A percentile compares a stretch with the other conserved stretches of the same genome.
These are phyloP conservation scores for Papilio polyxenes DNA, from an alignment of 1,140 invertebrate genomes.

Conservation along the genomic window DNA sequence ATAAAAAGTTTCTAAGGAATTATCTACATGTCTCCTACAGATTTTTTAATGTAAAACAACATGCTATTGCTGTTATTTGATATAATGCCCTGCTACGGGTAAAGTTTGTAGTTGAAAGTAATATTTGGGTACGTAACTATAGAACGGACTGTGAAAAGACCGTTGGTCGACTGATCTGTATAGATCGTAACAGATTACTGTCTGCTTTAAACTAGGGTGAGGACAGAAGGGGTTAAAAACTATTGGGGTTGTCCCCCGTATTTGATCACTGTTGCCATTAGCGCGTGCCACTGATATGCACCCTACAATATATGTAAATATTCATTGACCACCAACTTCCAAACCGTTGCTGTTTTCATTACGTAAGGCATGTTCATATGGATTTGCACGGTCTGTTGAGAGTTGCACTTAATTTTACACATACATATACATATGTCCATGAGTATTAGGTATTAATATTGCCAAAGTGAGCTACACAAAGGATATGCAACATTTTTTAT, in stretches of 20 bases:
- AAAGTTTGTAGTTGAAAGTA: neutral
- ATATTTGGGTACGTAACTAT: neutral
- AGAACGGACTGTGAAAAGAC: constrained; percentile 40
- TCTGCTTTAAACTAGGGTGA: constrained; percentile 61
- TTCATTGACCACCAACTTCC: constrained; percentile 32
- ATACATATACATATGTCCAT: neutral
- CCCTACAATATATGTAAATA: constrained; percentile 7
- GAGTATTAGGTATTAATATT: neutral
- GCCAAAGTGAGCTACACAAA: neutral
- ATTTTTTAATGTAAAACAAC: neutral
- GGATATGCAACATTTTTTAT: neutral
- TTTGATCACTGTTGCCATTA: constrained; percentile 54
- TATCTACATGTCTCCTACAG: neutral
- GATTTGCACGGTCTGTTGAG: neutral
- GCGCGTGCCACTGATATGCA: constrained; percentile 35
- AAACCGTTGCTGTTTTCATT: constrained; percentile 41
- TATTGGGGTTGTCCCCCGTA: constrained; percentile 59
- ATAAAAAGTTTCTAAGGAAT: constrained; percentile 12
- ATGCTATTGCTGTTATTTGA: neutral
- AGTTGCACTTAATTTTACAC: neutral
- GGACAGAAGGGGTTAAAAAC: constrained; percentile 64
- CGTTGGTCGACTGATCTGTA: constrained; percentile 36
- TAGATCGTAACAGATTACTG: constrained; percentile 43
- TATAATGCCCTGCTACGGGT: neutral
- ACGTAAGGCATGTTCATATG: constrained; percentile 8